Base-by-base conservation (phyloP, 2,888 invertebrate species). In the Margaritifera margaritifera region DNA sequence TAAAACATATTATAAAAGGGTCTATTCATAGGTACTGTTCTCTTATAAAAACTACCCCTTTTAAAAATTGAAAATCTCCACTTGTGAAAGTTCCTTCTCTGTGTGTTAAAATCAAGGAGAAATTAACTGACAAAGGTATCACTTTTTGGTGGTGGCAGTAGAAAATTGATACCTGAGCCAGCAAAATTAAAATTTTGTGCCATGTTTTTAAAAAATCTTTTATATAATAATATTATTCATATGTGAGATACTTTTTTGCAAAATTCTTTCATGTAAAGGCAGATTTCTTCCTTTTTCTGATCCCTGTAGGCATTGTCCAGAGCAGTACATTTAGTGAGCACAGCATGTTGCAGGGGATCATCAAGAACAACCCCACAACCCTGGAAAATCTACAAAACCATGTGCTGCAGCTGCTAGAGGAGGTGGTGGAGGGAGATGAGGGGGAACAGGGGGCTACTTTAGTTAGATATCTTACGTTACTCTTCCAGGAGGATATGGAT, bases 281-380 rank as follows among this genome's bases (percentile, higher is more conserved):
- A 11, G 42, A 42, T 42, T 42, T 42, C 42, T 42, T 2, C 42
- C 42, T 18, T n/a, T 63, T 52, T 18, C 31, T 61, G 11, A 52
- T 4, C 2, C 52, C 62, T 72, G 0, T 71, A 84, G 84, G 72
- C 65, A 75, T 83, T 58, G 68, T 84, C 5, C 80, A 80, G 63
- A 70, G 54, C 50, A 75, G 72, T 27, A 72, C 80, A 3, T 74
- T 78, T 58, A 74, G 71, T 66, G 71, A 77, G n/a, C 71, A 82
- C 54, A 82, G 81, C 67, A 79, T 75, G 31, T 63, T 84, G 64
- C 74, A 83, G 64, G 80, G 81, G 8, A 83, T 84, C 24, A 70
- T 71, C 27, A 82, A 83, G 59, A 79, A 74, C 42, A 80, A 80
- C 69, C 80, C 80, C 4, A 66, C 60, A 18, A 85, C 86, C 4